A percentile compares a stretch with the other conserved stretches of the same genome.
phyloP scores from a whole-genome alignment of 2,888 invertebrate genomes.

The Linnaemya tessellans region DNA sequence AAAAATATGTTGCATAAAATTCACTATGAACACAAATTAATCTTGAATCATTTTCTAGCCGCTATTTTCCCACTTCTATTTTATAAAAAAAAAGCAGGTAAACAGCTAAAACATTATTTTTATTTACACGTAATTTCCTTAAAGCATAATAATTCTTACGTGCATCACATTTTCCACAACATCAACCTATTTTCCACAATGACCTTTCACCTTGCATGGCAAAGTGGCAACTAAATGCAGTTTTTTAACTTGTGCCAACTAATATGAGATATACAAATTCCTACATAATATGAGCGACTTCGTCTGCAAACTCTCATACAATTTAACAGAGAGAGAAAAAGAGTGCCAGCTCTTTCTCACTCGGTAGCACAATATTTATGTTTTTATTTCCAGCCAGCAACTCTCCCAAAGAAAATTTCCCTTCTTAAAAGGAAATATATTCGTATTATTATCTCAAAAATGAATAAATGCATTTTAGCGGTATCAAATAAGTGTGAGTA shows the following conservation, averaged over 20 bases:
- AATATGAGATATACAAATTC: not conserved
- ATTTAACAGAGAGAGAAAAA: no score
- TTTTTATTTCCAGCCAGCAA: not conserved
- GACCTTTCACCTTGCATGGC: conserved; percentile 66
- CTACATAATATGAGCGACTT: conserved; percentile 4
- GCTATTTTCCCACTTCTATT: no score
- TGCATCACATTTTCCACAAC: not conserved
- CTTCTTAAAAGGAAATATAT: conserved; percentile 3
- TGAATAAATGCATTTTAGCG: conserved; percentile 9
- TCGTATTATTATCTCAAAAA: not conserved
- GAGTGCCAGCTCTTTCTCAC: conserved; percentile 2
- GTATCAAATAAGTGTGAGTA: not conserved
- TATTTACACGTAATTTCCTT: conserved; percentile 48
- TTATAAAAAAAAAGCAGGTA: no score
- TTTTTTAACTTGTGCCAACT: conserved; percentile 40
- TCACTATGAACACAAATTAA: no score
- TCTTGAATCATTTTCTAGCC: no score
- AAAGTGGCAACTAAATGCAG: conserved; percentile 60
- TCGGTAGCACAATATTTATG: not conserved
- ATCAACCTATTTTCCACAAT: conserved; percentile 55
- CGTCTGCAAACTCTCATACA: conserved; percentile 8
- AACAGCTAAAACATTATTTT: not conserved
- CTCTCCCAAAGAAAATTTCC: conserved; percentile 4
- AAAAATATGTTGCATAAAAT: no score
- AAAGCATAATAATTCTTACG: not conserved